Evolutionary conservation across 2,888 invertebrate species (phyloP).

Genomic region (Odontocolon sp.): DNA sequence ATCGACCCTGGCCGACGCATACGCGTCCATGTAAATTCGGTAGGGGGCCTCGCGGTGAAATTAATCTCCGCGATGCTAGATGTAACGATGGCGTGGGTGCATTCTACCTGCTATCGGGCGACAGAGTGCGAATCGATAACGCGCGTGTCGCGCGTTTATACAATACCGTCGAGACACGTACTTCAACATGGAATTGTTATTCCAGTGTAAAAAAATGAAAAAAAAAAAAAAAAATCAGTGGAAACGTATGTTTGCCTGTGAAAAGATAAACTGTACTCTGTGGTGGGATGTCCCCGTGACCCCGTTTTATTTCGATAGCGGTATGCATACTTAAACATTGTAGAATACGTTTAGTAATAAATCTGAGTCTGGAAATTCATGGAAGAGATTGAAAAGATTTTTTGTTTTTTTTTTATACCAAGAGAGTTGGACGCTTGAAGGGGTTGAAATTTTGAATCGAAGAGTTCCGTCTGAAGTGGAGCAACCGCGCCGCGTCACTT

Average conservation of each 20-base stretch:
- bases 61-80: conserved; percentile 58
- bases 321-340: background rate
- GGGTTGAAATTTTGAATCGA: conserved; percentile 24
- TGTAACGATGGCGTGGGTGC: conserved; percentile 36
- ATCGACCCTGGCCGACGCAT: conserved; percentile 24
- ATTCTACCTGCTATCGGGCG: conserved; percentile 40
- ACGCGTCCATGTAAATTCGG: conserved; percentile 55
- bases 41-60: conserved; percentile 48
- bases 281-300: background rate
- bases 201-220: background rate
- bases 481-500: conserved; percentile 34
- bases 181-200: conserved; percentile 26
- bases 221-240: background rate
- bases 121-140: conserved; percentile 52
- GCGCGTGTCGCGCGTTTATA: conserved; percentile 18
- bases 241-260: background rate
- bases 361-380: no score
- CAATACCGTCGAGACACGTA: conserved; percentile 33
- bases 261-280: background rate
- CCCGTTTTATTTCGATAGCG: background rate
- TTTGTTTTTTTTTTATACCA: background rate
- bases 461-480: conserved; percentile 42
- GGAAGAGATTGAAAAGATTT: no score
- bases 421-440: background rate
- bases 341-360: no score